Evolutionary conservation across 1,140 invertebrate genomes (phyloP).

Genomic region (Heliothis subflexa): DNA sequence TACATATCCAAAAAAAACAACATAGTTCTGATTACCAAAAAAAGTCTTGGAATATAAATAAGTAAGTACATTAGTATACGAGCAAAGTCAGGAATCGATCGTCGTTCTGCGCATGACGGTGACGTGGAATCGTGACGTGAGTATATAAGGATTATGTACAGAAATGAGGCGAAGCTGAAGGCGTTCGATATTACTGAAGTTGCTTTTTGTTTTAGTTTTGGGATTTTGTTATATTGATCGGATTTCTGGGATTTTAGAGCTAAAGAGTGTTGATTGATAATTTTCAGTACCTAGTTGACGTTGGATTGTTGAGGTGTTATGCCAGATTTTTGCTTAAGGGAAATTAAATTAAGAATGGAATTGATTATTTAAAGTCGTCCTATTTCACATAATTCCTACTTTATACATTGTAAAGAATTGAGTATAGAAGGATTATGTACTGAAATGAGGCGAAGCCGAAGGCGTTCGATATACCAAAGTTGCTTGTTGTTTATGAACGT

Average conservation of each 20-base stretch:
- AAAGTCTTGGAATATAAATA: slow-evolving; percentile 1
- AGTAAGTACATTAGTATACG: neutral
- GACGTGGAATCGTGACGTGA: slow-evolving; percentile 18
- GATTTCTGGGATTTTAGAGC: too few species aligned
- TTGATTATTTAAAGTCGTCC: too few species aligned
- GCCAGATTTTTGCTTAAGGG: too few species aligned
- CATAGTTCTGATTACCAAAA: neutral
- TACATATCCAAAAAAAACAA: too few species aligned
- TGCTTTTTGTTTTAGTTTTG: neutral
- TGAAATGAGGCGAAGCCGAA: neutral
- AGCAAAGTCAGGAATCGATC: slow-evolving; percentile 27
- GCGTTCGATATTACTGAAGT: slow-evolving; percentile 4
- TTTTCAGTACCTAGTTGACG: too few species aligned
- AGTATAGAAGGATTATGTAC: slow-evolving; percentile 28
- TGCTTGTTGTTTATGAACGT: neutral
- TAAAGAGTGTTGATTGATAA: too few species aligned
- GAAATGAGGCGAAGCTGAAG: neutral
- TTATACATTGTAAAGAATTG: neutral
- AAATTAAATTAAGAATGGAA: too few species aligned
- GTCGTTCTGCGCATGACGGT: slow-evolving; percentile 25
- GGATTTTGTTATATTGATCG: too few species aligned
- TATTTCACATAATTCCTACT: too few species aligned
- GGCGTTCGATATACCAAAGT: neutral
- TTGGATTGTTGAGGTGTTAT: too few species aligned
- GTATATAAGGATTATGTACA: slow-evolving; percentile 31